Base-by-base conservation (phyloP, 1,140 invertebrate genomes). In the Diorhabda sublineata region DNA sequence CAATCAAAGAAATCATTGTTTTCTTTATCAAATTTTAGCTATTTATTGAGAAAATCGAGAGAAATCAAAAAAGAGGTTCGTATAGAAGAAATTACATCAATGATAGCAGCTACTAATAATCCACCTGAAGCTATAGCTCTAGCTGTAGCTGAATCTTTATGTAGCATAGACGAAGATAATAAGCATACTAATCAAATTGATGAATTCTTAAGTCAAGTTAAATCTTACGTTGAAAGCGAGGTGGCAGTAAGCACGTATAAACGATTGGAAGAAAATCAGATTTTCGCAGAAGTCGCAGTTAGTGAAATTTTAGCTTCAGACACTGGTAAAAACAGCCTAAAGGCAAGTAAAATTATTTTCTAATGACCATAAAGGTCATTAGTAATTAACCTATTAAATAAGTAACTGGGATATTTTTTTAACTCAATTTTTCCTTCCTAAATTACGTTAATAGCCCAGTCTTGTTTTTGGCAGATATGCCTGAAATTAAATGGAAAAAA, bases 161-260 rank as follows among this genome's bases (percentile, higher is more conserved):
- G 91, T 74, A 89, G 87, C n/a, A 87, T 91, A 45, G 90, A 92
- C 75, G 89, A 91, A 72, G 88, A 90, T 60, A 86, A 90, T 73
- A 91, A 90, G 72, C 89, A 92, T 68, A 90, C 88, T 0, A 84
- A 87, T 63, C 86, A 91, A 73, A 88, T 92, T 61, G 82, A 87
- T 2, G 78, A 84, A 45, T 84, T 92, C 5, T 76, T 90, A 9
- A 79, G 81, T 26, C 82, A 85, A 64, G 83, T 85, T 11, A 67
- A 81, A 84, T 3, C 58, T 66, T n/a, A 42, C 44, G 52, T 64
- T 81, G 78, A 80, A 58, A 76, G 83, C 80, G 58, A 80, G 77
- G 2, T 69, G 80, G 45, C 81, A 80, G 72, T 83, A 80, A 69
- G 83, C 76, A 70, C 79, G 77, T 26, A 26, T 26, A 26, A 26